Evolutionary conservation across 2,888 invertebrate species (phyloP).

Genomic region (Oscheius myriophilus): DNA sequence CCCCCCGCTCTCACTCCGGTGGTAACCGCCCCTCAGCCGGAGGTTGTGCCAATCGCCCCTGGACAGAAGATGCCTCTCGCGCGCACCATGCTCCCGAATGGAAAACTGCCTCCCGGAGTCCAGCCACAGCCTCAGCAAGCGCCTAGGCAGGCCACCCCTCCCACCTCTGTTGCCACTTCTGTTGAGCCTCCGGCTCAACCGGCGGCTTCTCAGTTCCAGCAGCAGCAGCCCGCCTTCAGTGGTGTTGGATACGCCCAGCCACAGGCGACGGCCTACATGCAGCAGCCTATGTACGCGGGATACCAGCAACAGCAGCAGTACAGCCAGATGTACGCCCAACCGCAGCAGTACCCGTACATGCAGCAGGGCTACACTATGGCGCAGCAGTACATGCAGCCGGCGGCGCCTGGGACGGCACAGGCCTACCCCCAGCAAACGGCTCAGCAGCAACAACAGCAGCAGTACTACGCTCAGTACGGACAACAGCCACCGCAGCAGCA

Average conservation of each 20-base stretch:
- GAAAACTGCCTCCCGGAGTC: conserved; percentile 14
- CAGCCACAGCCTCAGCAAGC: background rate
- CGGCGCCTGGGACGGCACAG: background rate
- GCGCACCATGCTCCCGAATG: conserved; percentile 41
- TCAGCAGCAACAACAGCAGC: background rate
- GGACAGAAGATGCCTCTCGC: conserved; percentile 42
- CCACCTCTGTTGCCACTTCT: background rate
- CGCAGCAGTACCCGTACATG: background rate
- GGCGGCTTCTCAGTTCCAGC: background rate
- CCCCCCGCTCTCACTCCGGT: background rate
- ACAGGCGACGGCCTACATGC: background rate
- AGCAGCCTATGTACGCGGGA: conserved; percentile 4
- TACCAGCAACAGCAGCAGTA: conserved; percentile 6
- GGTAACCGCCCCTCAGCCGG: background rate
- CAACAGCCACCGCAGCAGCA: conserved; percentile 1
- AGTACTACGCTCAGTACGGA: background rate
- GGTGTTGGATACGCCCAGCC: background rate
- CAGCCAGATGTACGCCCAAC: background rate
- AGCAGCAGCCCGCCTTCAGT: background rate
- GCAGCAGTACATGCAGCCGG: conserved; percentile 7
- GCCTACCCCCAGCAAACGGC: background rate
- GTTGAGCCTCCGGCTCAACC: no score
- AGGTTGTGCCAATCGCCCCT: conserved; percentile 29
- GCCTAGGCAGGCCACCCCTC: background rate
- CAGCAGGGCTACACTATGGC: background rate